Base-by-base conservation (phyloP, 1,140 invertebrate genomes). In the Dryas iulia region DNA sequence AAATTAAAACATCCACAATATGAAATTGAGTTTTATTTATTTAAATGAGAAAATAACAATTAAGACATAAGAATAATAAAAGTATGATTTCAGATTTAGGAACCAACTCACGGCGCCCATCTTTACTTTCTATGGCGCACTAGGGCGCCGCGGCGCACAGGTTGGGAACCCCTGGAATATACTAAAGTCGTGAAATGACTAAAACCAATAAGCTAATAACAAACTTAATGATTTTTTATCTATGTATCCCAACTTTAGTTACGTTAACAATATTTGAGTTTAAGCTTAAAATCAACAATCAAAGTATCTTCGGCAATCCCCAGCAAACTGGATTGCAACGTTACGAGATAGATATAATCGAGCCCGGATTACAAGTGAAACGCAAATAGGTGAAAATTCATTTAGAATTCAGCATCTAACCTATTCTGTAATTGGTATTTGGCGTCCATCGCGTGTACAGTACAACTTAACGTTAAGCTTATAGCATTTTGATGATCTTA, bases 401-500 rank as follows among this genome's bases (percentile, higher is more conserved):
- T 35, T 61, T 39, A 23, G 11, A 47, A 61, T 47, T 21, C 0
- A 14, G 14, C 14, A 47, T 60, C 6, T 54, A 53, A 60, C 25
- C 25, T 23, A 58, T 47, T 56, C 5, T 14, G 31, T 58, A 69
- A 69, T 58, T 69, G 24, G 59, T 33, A 69, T 33, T 63, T 31
- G 11, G 33, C 28, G 18, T 14, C 23, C 14, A 39, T 69, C 26
- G 59, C 66, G 66, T 69, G 66, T 69, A 56, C 11, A 21, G 21
- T 18, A 61, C 59, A 25, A 21, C 14, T 23, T 30, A 52, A 25
- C 24, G 35, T 33, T 47, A 14, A 35, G 12, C 14, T 18, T 4
- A 59, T n/a, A 64, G 53, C 23, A 30, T 65, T 65, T 65, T 57
- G 23, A 65, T 57, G 54, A 65, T 65, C 10, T 52, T 61, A 53